Evolutionary conservation across 1,140 invertebrate species (phyloP).

Genomic region (Eumeta japonica): DNA sequence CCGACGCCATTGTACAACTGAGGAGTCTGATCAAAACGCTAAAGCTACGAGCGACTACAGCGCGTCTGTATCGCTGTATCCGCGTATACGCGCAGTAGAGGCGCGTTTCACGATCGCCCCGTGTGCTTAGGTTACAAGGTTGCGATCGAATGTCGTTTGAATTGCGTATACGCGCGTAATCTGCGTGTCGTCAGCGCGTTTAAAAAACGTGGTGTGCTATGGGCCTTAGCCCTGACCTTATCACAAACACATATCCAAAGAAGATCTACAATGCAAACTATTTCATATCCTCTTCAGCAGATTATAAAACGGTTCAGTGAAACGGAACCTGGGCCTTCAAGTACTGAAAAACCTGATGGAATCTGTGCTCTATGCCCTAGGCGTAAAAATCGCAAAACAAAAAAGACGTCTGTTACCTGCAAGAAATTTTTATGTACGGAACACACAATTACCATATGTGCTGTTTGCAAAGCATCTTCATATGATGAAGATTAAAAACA

Average conservation of each 20-base stretch:
- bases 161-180: background rate
- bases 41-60: background rate
- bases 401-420: conserved; percentile 7
- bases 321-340: conserved; percentile 1
- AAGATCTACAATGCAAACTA: too few relatives aligned
- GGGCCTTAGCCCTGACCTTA: conserved; percentile 3
- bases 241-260: too few relatives aligned
- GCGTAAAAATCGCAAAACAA: conserved; percentile 15
- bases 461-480: too few relatives aligned
- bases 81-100: background rate
- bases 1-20: too few relatives aligned
- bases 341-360: conserved; percentile 7
- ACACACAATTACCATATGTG: too few relatives aligned
- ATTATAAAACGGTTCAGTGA: too few relatives aligned
- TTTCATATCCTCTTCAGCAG: too few relatives aligned
- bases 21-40: too few relatives aligned
- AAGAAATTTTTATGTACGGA: conserved; percentile 9
- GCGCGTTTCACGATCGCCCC: conserved; percentile 1
- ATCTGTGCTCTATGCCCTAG: conserved; percentile 11
- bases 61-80: too few relatives aligned
- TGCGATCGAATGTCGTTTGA: background rate
- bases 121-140: conserved; percentile 1
- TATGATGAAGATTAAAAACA: too few relatives aligned
- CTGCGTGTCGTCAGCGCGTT: too few relatives aligned
- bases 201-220: too few relatives aligned